Evolutionary conservation across 1,140 invertebrate species (phyloP).

Genomic region (Camponotus floridanus): DNA sequence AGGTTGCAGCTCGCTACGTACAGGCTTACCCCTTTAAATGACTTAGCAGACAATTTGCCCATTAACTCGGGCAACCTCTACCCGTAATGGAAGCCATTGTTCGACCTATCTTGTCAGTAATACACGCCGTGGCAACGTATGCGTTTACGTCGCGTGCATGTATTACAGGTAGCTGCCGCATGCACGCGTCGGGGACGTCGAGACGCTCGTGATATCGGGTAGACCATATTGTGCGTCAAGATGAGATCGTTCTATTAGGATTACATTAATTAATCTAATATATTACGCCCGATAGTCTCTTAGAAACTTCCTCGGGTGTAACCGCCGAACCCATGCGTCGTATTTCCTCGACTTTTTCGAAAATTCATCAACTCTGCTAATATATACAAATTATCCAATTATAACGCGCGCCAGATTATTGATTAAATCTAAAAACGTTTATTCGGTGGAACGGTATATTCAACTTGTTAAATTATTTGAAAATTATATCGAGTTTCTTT

Average conservation of each 20-base stretch:
- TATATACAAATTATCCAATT: slow-evolving; percentile 2
- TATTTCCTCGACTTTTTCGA: not conserved
- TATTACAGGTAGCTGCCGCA: slow-evolving; percentile 74
- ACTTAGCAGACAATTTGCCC: slow-evolving; percentile 83
- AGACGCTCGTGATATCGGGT: slow-evolving; percentile 78
- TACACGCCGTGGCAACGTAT: slow-evolving; percentile 73
- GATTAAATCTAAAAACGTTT: not conserved
- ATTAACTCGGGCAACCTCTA: slow-evolving; percentile 82
- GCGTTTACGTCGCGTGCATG: slow-evolving; percentile 61
- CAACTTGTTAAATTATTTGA: not conserved
- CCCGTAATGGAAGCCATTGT: slow-evolving; percentile 85
- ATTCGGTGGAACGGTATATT: not conserved
- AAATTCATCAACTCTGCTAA: not conserved
- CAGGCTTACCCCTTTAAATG: slow-evolving; percentile 82
- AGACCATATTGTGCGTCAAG: slow-evolving; percentile 82
- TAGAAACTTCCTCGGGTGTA: slow-evolving; percentile 63
- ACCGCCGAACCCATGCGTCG: not conserved
- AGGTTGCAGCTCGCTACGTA: slow-evolving; percentile 66
- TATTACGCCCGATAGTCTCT: slow-evolving; percentile 71
- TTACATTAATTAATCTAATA: slow-evolving; percentile 84
- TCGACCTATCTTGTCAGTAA: slow-evolving; percentile 83
- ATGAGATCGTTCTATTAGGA: slow-evolving; percentile 84
- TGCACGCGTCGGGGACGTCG: slow-evolving; percentile 75
- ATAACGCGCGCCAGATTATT: not conserved
- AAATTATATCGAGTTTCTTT: not conserved